Conservation (phyloP, 2,113 vertebrate species). For the Peromyscus polionotus region DNA sequence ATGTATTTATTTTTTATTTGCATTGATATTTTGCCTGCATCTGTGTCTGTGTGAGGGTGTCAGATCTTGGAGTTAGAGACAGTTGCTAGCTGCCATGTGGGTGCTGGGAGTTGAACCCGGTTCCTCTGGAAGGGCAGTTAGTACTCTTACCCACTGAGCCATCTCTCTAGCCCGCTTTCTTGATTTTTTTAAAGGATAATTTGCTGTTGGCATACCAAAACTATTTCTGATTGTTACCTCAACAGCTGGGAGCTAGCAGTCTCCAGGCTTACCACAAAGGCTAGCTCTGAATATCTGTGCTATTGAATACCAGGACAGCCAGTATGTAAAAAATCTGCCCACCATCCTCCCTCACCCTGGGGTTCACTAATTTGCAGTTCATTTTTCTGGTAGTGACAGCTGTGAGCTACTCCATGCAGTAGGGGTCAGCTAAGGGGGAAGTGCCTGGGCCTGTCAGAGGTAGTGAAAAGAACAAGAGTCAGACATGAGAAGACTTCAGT, state of each 20-base stretch:
- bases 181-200: background rate
- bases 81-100: too few species aligned
- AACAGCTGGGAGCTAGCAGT: slow-evolving; percentile 68
- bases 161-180: background rate
- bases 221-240: slow-evolving; percentile 67
- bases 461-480: slow-evolving; percentile 11
- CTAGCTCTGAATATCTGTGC: slow-evolving; percentile 61
- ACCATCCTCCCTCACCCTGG: background rate
- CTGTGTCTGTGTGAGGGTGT: too few species aligned
- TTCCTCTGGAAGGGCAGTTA: too few species aligned
- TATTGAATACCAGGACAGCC: slow-evolving; percentile 27
- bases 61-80: too few species aligned
- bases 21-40: too few species aligned
- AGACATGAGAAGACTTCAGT: background rate
- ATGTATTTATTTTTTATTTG: too few species aligned
- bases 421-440: background rate
- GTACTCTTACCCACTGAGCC: too few species aligned
- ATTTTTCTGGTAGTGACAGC: slow-evolving; percentile 54
- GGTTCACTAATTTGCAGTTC: slow-evolving; percentile 50
- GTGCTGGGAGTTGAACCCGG: too few species aligned
- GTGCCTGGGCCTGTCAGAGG: background rate
- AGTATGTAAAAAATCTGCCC: slow-evolving; percentile 31
- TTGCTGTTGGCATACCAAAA: background rate
- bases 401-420: slow-evolving; percentile 19
- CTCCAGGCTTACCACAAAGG: slow-evolving; percentile 55